phyloP scores from a whole-genome alignment of 2,888 invertebrate species.

The Ceriagrion tenellum region DNA sequence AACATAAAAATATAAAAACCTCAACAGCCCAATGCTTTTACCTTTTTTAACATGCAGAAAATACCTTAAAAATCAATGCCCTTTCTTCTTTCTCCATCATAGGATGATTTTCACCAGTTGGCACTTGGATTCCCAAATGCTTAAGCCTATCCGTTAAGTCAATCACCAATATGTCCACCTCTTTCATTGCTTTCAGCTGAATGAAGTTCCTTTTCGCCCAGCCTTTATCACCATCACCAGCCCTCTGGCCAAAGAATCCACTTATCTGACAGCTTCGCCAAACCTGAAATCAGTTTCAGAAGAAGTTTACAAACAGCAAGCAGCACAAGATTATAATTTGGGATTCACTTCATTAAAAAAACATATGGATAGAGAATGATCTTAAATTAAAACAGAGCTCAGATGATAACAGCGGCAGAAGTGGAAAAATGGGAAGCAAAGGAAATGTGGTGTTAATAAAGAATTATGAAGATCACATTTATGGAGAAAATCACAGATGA shows the following conservation, averaged over 20 bases:
- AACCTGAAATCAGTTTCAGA: slow-evolving; percentile 81
- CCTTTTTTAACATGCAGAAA: slow-evolving; percentile 68
- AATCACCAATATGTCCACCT: slow-evolving; percentile 85
- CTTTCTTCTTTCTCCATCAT: slow-evolving; percentile 76
- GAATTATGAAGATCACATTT: too few species aligned
- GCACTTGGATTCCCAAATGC: slow-evolving; percentile 81
- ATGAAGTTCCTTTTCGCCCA: slow-evolving; percentile 88
- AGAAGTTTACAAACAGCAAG: too few species aligned
- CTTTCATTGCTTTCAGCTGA: slow-evolving; percentile 85
- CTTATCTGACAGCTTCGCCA: slow-evolving; percentile 84
- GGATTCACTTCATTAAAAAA: too few species aligned
- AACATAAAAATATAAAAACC: too few species aligned
- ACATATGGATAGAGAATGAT: too few species aligned
- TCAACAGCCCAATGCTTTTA: too few species aligned
- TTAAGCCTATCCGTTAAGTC: slow-evolving; percentile 85
- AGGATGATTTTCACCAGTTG: slow-evolving; percentile 75
- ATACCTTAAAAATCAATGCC: slow-evolving; percentile 84
- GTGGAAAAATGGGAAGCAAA: too few species aligned
- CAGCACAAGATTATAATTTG: neutral
- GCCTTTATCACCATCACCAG: slow-evolving; percentile 78
- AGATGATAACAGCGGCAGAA: too few species aligned
- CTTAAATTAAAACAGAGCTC: too few species aligned
- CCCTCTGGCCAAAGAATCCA: slow-evolving; percentile 80
- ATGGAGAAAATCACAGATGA: too few species aligned
- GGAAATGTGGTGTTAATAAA: too few species aligned